Evolutionary conservation across 2,797 vertebrate genomes (phyloP).

Genomic region (Schizothorax lantsangensis): DNA sequence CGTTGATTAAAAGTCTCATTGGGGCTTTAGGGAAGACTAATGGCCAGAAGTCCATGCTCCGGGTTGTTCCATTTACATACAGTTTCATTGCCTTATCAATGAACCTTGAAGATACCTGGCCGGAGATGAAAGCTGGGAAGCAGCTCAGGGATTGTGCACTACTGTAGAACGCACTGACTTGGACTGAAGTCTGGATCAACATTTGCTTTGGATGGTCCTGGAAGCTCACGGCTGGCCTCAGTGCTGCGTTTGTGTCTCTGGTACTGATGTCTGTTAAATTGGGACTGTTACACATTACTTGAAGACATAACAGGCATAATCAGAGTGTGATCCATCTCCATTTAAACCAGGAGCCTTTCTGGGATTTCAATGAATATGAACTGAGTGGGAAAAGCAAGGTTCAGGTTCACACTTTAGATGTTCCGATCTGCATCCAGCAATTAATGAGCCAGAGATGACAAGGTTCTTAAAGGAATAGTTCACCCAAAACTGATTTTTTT

Average conservation of each 20-base stretch:
- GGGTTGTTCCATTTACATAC: constrained; percentile 50
- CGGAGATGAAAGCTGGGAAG: constrained; percentile 45
- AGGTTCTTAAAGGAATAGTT: constrained; percentile 26
- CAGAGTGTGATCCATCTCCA: constrained; percentile 62
- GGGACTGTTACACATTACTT: constrained; percentile 82
- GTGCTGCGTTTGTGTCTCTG: constrained; percentile 74
- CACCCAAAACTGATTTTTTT: neutral
- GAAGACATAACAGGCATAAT: constrained; percentile 82
- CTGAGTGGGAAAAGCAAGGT: constrained; percentile 71
- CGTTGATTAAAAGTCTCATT: constrained; percentile 30
- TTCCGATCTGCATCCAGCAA: constrained; percentile 78
- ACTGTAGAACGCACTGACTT: constrained; percentile 70
- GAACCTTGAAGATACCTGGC: constrained; percentile 49
- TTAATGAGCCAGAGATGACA: constrained; percentile 75
- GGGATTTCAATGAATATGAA: constrained; percentile 81
- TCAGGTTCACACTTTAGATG: constrained; percentile 75
- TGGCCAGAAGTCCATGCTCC: constrained; percentile 34
- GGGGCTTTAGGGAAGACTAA: constrained; percentile 46
- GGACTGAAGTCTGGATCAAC: constrained; percentile 74
- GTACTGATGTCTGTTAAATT: constrained; percentile 53
- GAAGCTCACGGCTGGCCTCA: constrained; percentile 63
- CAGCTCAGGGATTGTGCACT: constrained; percentile 47
- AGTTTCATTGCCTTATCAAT: constrained; percentile 55
- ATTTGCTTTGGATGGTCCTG: constrained; percentile 78
- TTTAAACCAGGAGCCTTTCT: constrained; percentile 74